phyloP scores from a whole-genome alignment of 2,113 vertebrate species.

The Daubentonia madagascariensis region DNA sequence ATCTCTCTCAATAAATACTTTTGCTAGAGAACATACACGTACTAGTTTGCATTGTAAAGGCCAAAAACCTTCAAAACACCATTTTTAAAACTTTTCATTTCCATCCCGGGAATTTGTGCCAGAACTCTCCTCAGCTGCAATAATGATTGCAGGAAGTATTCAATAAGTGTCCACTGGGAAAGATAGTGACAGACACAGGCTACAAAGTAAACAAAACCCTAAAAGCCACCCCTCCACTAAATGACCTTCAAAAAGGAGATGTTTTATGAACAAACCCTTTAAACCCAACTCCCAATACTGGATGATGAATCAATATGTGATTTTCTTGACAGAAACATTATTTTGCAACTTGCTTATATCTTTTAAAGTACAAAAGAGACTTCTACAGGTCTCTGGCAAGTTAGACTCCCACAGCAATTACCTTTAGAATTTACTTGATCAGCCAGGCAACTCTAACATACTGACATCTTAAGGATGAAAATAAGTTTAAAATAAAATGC shows the following conservation, averaged over 20 bases:
- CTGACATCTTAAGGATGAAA: constrained; percentile 44
- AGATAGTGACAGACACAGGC: accelerated
- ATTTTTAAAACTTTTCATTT: constrained; percentile 26
- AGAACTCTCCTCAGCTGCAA: background rate
- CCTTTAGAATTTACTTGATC: constrained; percentile 41
- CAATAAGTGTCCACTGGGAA: background rate
- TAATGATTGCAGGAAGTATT: background rate
- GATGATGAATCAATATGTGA: constrained; percentile 60
- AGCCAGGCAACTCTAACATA: constrained; percentile 34
- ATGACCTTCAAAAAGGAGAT: constrained; percentile 33
- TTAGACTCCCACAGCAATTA: constrained; percentile 63
- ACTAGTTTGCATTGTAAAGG: constrained; percentile 21
- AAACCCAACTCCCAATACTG: constrained; percentile 16
- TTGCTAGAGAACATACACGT: background rate
- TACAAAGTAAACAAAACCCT: background rate
- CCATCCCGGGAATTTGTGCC: background rate
- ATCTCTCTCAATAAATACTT: constrained; percentile 57
- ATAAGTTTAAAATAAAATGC: constrained; percentile 29
- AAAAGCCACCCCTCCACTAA: background rate
- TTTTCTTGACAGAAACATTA: constrained; percentile 70
- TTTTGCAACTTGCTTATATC: constrained; percentile 59
- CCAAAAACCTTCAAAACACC: constrained; percentile 30
- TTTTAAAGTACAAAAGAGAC: constrained; percentile 56
- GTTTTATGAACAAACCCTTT: constrained; percentile 45
- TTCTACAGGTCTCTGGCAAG: constrained; percentile 46